Evolutionary conservation across 2,113 vertebrate species (phyloP).

Genomic region (Cricetomys ansorgei): DNA sequence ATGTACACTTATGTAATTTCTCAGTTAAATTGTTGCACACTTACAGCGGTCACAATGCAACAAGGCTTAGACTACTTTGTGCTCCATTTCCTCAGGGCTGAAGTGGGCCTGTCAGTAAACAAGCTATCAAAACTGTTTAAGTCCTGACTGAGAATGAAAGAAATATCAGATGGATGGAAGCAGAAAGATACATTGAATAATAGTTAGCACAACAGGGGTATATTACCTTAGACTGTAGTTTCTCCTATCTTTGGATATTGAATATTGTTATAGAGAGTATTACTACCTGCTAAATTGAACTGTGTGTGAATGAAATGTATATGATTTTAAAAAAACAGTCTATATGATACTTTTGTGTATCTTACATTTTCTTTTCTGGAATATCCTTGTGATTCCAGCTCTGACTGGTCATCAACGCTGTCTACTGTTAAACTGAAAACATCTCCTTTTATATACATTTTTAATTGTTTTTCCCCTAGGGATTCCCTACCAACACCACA

Average conservation of each 20-base stretch:
- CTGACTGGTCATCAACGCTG: not conserved
- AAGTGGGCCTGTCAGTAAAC: not conserved
- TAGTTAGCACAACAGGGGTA: not conserved
- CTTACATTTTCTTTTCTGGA: not conserved
- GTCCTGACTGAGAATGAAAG: not conserved
- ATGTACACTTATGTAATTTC: not conserved
- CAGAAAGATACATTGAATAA: conserved; percentile 18
- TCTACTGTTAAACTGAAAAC: not conserved
- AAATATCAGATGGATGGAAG: not conserved
- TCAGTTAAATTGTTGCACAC: not conserved
- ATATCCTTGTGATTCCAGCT: not conserved
- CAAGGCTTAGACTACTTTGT: not conserved
- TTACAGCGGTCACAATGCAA: not conserved
- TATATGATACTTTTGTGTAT: not conserved
- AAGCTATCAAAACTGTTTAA: not conserved
- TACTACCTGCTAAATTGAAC: not conserved
- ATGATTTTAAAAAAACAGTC: not conserved
- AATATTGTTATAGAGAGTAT: not conserved
- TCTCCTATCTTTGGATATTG: not conserved
- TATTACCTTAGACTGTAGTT: not conserved
- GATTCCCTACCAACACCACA: not conserved
- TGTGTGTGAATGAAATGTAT: not conserved
- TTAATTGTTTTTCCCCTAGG: not conserved
- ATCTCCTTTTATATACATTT: not conserved
- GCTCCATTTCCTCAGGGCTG: not conserved